These are phyloP conservation scores for Anthophora plumipes DNA, from an alignment of 2,888 invertebrate species.

Conservation along the genomic window DNA sequence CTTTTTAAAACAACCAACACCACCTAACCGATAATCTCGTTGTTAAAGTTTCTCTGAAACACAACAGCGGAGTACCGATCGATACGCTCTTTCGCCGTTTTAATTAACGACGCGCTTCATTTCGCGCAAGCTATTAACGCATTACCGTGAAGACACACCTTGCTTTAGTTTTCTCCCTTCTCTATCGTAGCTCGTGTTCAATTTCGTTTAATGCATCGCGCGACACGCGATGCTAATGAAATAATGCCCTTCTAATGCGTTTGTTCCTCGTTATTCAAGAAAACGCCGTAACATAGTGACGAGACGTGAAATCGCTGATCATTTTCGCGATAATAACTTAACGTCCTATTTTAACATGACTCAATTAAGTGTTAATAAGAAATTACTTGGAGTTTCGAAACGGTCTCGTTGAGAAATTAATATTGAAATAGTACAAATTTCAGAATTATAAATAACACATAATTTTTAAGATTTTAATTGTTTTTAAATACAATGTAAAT, in stretches of 20 bases:
- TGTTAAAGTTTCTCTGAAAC: not conserved
- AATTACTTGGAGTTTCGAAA: not conserved
- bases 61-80: not conserved
- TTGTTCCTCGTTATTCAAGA: slow-evolving; percentile 58
- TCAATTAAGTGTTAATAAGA: not conserved
- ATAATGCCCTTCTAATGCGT: slow-evolving; percentile 62
- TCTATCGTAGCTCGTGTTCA: slow-evolving; percentile 39
- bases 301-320: not conserved
- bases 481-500: too few species aligned
- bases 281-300: slow-evolving; percentile 31
- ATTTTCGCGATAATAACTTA: not conserved
- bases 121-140: slow-evolving; percentile 45
- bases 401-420: too few species aligned
- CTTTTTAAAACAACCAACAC: not conserved
- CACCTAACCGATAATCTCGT: too few species aligned
- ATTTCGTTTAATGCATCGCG: slow-evolving; percentile 60
- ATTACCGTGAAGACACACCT: slow-evolving; percentile 50
- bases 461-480: too few species aligned
- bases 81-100: not conserved
- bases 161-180: slow-evolving; percentile 47
- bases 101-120: slow-evolving; percentile 37
- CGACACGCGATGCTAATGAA: slow-evolving; percentile 67
- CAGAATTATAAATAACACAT: too few species aligned
- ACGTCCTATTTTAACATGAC: not conserved
- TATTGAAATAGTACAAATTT: too few species aligned